phyloP scores from a whole-genome alignment of 2,888 invertebrate species.

The Dryobota labecula region DNA sequence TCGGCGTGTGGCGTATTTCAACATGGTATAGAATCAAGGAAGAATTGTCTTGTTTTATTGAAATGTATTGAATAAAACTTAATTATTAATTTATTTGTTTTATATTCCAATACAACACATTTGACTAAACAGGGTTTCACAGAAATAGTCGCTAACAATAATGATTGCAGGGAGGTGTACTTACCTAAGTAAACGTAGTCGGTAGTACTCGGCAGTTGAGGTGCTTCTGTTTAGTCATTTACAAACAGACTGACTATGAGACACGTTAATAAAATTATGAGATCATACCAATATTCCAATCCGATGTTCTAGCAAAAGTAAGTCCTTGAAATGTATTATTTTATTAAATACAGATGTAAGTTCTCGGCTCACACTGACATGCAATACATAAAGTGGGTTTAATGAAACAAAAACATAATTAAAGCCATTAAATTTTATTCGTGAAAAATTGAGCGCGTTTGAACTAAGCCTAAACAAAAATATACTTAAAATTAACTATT shows the following conservation, averaged over 20 bases:
- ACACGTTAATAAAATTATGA: background rate
- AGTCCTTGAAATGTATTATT: background rate
- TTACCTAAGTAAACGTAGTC: background rate
- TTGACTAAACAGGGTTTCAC: too few relatives aligned
- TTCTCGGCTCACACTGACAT: background rate
- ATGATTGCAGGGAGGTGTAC: background rate
- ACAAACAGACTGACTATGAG: background rate
- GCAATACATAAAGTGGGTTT: background rate
- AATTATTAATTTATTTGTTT: slow-evolving; percentile 68
- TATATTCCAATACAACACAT: too few relatives aligned
- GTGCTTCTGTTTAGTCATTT: too few relatives aligned
- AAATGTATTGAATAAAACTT: slow-evolving; percentile 80
- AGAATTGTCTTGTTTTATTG: slow-evolving; percentile 71
- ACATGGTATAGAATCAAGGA: slow-evolving; percentile 60
- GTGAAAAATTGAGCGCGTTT: slow-evolving; percentile 89
- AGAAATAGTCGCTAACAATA: too few relatives aligned
- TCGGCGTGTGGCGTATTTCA: slow-evolving; percentile 45
- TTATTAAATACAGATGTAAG: background rate
- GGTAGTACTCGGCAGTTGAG: too few relatives aligned
- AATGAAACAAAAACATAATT: slow-evolving; percentile 67
- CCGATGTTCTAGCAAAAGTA: background rate
- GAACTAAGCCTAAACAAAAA: slow-evolving; percentile 82
- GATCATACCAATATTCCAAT: background rate
- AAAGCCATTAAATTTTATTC: slow-evolving; percentile 86
- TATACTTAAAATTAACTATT: slow-evolving; percentile 72